Evolutionary conservation across 1,140 invertebrate genomes (phyloP).

Genomic region (Drosophila sucinea): DNA sequence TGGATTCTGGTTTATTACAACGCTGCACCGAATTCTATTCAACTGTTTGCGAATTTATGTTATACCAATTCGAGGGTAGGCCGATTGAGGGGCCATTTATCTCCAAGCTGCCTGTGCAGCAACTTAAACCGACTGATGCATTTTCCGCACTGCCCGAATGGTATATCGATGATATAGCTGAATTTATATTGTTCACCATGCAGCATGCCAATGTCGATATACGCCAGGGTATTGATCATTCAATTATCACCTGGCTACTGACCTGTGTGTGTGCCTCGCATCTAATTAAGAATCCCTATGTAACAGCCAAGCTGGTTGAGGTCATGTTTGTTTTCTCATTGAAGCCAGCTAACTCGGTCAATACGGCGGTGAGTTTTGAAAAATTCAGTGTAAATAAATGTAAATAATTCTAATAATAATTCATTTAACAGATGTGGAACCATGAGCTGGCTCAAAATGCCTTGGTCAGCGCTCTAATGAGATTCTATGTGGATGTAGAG

Average conservation of each 20-base stretch:
- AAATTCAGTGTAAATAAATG: too few species aligned
- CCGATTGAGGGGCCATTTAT: slow-evolving; percentile 81
- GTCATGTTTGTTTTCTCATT: slow-evolving; percentile 97
- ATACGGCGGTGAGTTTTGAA: slow-evolving; percentile 83
- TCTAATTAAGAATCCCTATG: slow-evolving; percentile 97
- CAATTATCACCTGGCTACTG: slow-evolving; percentile 94
- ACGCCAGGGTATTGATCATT: slow-evolving; percentile 90
- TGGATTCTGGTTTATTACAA: slow-evolving; percentile 91
- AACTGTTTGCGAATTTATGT: slow-evolving; percentile 91
- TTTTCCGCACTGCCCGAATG: slow-evolving; percentile 97
- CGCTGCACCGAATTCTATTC: slow-evolving; percentile 94
- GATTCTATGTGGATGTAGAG: slow-evolving; percentile 99
- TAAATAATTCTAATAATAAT: not conserved
- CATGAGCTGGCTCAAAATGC: slow-evolving; percentile 93
- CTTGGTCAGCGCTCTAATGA: slow-evolving; percentile 95
- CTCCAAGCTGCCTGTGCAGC: slow-evolving; percentile 84
- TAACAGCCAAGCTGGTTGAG: slow-evolving; percentile 97
- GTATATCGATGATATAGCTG: slow-evolving; percentile 98
- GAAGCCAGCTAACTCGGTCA: slow-evolving; percentile 85
- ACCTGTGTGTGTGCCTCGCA: slow-evolving; percentile 94
- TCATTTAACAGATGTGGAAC: slow-evolving; percentile 87
- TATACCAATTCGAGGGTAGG: slow-evolving; percentile 86
- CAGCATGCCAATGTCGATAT: slow-evolving; percentile 94
- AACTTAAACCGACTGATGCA: slow-evolving; percentile 87
- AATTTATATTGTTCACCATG: slow-evolving; percentile 95